Evolutionary conservation across 2,113 vertebrate genomes (phyloP).

Genomic region (Muntiacus reevesi): DNA sequence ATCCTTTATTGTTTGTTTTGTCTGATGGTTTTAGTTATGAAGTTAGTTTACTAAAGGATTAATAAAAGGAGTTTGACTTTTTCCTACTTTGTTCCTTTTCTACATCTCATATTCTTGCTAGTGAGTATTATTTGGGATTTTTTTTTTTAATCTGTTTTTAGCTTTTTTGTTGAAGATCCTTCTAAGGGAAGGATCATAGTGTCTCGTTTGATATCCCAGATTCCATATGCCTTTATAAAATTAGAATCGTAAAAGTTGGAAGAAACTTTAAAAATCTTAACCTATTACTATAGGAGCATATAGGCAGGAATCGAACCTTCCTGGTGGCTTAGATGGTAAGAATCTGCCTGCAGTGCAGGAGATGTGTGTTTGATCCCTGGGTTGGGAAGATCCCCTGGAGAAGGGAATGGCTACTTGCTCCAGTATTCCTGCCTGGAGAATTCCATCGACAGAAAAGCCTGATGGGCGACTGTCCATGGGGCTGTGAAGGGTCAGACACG

Average conservation of each 20-base stretch:
- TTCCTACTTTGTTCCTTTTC: neutral
- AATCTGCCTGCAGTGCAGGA: neutral
- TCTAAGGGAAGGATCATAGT: neutral
- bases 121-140: neutral
- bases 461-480: neutral
- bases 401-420: neutral
- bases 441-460: neutral
- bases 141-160: neutral
- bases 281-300: neutral
- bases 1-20: neutral
- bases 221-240: neutral
- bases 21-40: neutral
- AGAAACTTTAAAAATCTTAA: neutral
- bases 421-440: neutral
- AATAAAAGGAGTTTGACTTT: neutral
- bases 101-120: neutral
- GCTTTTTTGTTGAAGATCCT: neutral
- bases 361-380: neutral
- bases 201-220: neutral
- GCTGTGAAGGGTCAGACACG: rapidly evolving
- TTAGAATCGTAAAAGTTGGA: neutral
- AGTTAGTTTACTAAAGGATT: neutral
- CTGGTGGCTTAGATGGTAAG: neutral
- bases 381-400: neutral
- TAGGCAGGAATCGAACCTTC: neutral